A percentile compares a stretch with the other conserved stretches of the same genome.
phyloP scores from a whole-genome alignment of 1,140 invertebrate species.

The Drosophila burlai region DNA sequence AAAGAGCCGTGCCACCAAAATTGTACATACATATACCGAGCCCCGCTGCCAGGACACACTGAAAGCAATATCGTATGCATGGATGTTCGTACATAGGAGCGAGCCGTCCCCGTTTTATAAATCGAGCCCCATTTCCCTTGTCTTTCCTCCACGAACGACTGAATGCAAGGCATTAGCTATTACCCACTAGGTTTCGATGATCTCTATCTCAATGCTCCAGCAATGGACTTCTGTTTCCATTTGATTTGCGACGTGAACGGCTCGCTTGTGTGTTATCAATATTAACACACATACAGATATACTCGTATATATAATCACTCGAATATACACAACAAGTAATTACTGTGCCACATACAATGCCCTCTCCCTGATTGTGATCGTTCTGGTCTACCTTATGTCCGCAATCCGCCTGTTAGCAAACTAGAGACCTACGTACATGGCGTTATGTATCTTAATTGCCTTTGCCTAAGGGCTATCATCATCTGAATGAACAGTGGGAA shows the following conservation, averaged over 20 bases:
- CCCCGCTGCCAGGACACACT: slow-evolving; percentile 37
- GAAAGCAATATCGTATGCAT: slow-evolving; percentile 56
- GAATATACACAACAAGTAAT: slow-evolving; percentile 19
- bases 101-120: slow-evolving; percentile 16
- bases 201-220: slow-evolving; percentile 8
- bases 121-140: slow-evolving; percentile 12
- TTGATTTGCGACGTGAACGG: slow-evolving; percentile 17
- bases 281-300: background rate
- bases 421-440: background rate
- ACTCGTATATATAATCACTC: slow-evolving; percentile 14
- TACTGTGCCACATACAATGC: slow-evolving; percentile 22
- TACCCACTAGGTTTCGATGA: slow-evolving; percentile 31
- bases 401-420: slow-evolving; percentile 7
- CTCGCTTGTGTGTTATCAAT: slow-evolving; percentile 30
- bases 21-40: slow-evolving; percentile 50
- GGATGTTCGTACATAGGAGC: slow-evolving; percentile 32
- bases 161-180: slow-evolving; percentile 3
- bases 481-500: slow-evolving; percentile 47
- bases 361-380: slow-evolving; percentile 19
- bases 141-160: background rate
- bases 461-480: background rate
- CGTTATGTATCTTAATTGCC: slow-evolving; percentile 1
- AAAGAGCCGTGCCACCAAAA: slow-evolving; percentile 18
- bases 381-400: background rate
- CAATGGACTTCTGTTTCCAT: slow-evolving; percentile 13